Conservation (phyloP, 2,888 invertebrate genomes). For the Ectobius pallidus region DNA sequence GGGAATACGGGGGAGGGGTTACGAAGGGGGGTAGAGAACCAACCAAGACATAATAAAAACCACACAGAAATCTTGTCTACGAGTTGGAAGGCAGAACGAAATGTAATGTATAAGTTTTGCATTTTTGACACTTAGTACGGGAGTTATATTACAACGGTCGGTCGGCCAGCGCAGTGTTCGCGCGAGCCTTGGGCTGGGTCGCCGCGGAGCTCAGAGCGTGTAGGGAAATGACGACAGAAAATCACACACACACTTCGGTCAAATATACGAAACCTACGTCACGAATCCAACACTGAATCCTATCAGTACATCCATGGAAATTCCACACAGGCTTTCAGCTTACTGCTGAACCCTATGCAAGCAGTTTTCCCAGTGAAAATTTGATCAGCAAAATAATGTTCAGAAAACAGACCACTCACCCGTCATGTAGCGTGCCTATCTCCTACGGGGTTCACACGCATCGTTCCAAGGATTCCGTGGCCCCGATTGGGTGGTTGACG, state of each 20-base stretch:
- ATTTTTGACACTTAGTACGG: constrained; percentile 4
- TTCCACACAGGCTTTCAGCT: constrained; percentile 20
- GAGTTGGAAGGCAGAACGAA: constrained; percentile 22
- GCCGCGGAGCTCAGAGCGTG: not conserved
- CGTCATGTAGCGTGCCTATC: constrained; percentile 54
- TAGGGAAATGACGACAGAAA: constrained; percentile 5
- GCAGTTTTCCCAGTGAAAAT: constrained; percentile 52
- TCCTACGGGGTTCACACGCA: constrained; percentile 49
- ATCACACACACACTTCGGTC: constrained; percentile 27
- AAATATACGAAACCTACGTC: constrained; percentile 5
- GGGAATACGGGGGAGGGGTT: constrained; percentile 29
- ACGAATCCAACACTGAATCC: constrained; percentile 16
- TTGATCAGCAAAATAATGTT: constrained; percentile 60
- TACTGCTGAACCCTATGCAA: constrained; percentile 33
- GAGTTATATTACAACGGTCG: too few species aligned
- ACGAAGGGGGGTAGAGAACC: constrained; percentile 39
- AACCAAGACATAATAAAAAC: constrained; percentile 40
- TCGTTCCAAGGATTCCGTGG: constrained; percentile 46
- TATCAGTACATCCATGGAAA: constrained; percentile 28
- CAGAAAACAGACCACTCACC: constrained; percentile 58
- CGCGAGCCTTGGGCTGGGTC: constrained; percentile 1
- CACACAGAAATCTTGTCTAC: constrained; percentile 37
- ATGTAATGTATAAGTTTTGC: constrained; percentile 17
- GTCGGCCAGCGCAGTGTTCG: too few species aligned
- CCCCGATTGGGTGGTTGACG: constrained; percentile 47